A percentile compares a stretch with the other conserved stretches of the same genome.
phyloP scores from a whole-genome alignment of 2,797 vertebrate species.

The Enteromius treurensis region DNA sequence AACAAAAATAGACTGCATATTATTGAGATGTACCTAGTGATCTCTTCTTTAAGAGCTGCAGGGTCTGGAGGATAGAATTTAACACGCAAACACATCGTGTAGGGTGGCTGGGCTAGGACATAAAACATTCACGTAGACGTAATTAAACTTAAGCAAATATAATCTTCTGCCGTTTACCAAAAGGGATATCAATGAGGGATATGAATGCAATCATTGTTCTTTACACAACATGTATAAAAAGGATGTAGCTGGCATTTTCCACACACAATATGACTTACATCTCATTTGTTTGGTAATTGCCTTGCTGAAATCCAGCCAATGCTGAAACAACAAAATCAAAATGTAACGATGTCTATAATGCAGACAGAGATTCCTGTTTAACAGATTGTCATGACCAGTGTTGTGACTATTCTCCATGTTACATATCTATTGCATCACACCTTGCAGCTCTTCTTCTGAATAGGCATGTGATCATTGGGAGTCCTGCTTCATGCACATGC shows the following conservation, averaged over 20 bases:
- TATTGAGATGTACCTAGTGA: conserved; percentile 82
- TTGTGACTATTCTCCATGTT: conserved; percentile 12
- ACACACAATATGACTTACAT: conserved; percentile 82
- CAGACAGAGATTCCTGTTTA: not conserved
- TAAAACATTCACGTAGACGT: conserved; percentile 1
- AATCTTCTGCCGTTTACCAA: not conserved
- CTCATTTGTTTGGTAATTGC: conserved; percentile 94
- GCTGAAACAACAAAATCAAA: conserved; percentile 76
- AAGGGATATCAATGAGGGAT: not conserved
- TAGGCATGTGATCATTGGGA: not conserved
- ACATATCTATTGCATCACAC: conserved; percentile 20
- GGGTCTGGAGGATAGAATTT: conserved; percentile 97
- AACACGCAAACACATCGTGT: conserved; percentile 97
- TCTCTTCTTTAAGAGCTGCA: conserved; percentile 92
- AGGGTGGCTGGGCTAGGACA: conserved; percentile 90
- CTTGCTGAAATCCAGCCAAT: conserved; percentile 96
- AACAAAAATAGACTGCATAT: not conserved
- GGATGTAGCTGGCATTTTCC: not conserved
- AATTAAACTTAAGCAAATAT: not conserved
- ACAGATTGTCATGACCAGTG: conserved; percentile 1
- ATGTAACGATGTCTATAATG: not conserved
- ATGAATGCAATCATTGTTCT: conserved; percentile 3
- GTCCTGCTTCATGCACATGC: conserved; percentile 10
- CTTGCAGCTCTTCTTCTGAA: not conserved
- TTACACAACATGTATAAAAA: not conserved